Conservation (phyloP, 2,113 vertebrate genomes). For the Pelusios castaneus region DNA sequence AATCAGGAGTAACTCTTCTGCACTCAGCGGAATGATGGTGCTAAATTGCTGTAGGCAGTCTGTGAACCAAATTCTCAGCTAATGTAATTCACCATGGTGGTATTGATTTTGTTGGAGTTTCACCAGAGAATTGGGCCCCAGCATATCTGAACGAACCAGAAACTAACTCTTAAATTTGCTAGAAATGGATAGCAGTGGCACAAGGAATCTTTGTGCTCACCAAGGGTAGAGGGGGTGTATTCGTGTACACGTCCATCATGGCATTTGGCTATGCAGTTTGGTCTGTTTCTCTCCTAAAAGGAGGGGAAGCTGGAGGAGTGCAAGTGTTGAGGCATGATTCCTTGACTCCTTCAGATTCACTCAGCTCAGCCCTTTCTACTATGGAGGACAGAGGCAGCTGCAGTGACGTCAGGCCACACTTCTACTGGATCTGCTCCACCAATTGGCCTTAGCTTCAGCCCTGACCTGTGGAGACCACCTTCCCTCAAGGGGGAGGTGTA, state of each 20-base stretch:
- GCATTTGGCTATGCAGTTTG: rapidly evolving
- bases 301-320: not conserved
- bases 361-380: not conserved
- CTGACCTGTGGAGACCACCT: not conserved
- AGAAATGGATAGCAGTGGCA: not conserved
- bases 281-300: not conserved
- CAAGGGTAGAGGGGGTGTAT: rapidly evolving
- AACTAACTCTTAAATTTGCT: not conserved
- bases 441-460: not conserved
- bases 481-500: not conserved
- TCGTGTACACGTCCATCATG: not conserved
- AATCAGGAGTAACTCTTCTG: rapidly evolving
- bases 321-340: not conserved
- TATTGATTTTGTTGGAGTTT: rapidly evolving
- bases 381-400: not conserved
- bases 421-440: not conserved
- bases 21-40: not conserved
- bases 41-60: rapidly evolving
- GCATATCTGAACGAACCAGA: rapidly evolving
- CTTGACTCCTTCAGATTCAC: not conserved
- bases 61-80: not conserved
- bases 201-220: not conserved
- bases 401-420: not conserved
- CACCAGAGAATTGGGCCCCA: not conserved
- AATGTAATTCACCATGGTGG: not conserved